These are phyloP conservation scores for Ephydatia muelleri DNA, from an alignment of 37 sponge, comb jelly and placozoan species.

Conservation along the genomic window DNA sequence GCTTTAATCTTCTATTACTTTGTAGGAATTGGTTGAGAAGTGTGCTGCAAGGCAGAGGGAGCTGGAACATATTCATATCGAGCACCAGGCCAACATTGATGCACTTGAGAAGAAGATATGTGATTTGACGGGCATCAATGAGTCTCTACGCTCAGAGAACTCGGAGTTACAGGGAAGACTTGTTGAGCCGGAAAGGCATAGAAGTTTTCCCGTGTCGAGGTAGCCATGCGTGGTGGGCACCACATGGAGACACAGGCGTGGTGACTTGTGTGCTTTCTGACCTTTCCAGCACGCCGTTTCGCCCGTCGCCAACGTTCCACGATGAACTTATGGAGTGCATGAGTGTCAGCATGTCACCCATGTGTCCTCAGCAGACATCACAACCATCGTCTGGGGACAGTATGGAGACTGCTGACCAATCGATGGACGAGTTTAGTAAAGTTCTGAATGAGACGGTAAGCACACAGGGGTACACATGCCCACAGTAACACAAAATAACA, in stretches of 20 bases:
- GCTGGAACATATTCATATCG: background rate
- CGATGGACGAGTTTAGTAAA: background rate
- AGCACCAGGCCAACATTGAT: background rate
- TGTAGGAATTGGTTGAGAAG: background rate
- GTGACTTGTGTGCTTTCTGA: background rate
- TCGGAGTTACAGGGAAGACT: constrained; percentile 17
- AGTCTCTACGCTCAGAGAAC: constrained; percentile 10
- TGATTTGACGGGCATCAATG: constrained; percentile 1
- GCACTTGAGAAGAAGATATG: background rate
- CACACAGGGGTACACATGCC: background rate
- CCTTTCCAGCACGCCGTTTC: constrained; percentile 26
- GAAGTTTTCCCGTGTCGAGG: background rate
- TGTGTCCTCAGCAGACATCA: background rate
- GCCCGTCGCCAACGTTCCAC: constrained; percentile 16
- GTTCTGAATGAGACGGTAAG: background rate
- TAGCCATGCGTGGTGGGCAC: background rate
- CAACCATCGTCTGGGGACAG: background rate
- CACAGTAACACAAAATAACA: too few relatives aligned
- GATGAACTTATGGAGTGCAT: constrained; percentile 31
- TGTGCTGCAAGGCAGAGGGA: background rate
- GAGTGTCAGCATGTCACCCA: background rate
- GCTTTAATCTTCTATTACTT: too few relatives aligned
- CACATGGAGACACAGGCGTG: constrained; percentile 13
- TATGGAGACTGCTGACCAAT: background rate
- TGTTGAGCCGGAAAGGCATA: background rate